phyloP scores from a whole-genome alignment of 2,113 vertebrate species.

The Dolichotis patagonum region DNA sequence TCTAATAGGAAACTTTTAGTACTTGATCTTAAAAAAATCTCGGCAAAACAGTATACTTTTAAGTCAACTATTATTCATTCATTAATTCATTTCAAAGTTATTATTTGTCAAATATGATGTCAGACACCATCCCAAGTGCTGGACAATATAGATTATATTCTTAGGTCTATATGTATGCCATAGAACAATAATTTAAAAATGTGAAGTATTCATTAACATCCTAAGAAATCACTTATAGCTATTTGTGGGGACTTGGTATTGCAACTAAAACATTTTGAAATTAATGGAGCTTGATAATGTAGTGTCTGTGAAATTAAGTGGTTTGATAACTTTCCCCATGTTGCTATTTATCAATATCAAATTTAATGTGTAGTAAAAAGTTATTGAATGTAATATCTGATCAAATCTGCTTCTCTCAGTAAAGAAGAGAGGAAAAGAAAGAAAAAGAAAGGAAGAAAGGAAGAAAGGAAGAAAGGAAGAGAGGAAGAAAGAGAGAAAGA shows the following conservation, averaged over 20 bases:
- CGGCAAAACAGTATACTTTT: not conserved
- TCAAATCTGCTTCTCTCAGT: not conserved
- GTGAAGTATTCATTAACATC: not conserved
- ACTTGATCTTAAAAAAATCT: not conserved
- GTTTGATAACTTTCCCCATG: not conserved
- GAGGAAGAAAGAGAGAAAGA: not conserved
- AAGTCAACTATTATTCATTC: not conserved
- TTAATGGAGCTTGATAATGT: not conserved
- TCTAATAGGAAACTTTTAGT: not conserved
- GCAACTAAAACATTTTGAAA: conserved; percentile 18
- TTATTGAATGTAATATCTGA: not conserved
- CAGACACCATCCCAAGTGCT: not conserved
- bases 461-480: not conserved
- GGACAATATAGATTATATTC: not conserved
- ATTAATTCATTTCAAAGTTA: not conserved
- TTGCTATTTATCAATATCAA: not conserved
- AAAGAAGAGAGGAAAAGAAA: not conserved
- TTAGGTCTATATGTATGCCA: not conserved
- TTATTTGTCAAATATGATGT: not conserved
- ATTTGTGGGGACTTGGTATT: not conserved
- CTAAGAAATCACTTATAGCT: not conserved
- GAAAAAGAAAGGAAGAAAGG: not conserved
- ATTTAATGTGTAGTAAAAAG: not conserved
- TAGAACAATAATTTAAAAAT: not conserved
- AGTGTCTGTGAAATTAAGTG: not conserved